Percentiles rank a stretch among this genome's conserved stretches.
Evolutionary conservation across 1,140 invertebrate species (phyloP).

Genomic region (Solenopsis fugax): DNA sequence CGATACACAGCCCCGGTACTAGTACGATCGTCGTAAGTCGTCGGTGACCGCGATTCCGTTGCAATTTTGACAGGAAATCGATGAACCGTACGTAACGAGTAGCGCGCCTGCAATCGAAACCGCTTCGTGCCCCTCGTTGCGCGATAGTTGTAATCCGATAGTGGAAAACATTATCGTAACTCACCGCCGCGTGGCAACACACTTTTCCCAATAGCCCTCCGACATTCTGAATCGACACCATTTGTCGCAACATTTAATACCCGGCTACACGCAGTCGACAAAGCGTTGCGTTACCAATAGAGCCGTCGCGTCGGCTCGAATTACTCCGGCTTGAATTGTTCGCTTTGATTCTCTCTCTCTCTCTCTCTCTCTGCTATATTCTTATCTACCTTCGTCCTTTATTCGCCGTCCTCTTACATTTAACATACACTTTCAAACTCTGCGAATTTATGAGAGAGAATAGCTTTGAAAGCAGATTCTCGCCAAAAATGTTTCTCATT

Average conservation of each 20-base stretch:
- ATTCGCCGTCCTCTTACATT: not conserved
- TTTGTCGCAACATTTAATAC: constrained; percentile 65
- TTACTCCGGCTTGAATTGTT: constrained; percentile 16
- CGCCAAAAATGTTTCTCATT: not conserved
- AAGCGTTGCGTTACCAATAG: constrained; percentile 47
- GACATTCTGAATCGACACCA: constrained; percentile 56
- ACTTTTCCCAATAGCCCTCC: constrained; percentile 45
- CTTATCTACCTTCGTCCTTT: not conserved
- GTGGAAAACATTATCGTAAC: constrained; percentile 63
- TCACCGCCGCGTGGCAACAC: constrained; percentile 8
- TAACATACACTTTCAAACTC: not conserved
- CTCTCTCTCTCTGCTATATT: not conserved
- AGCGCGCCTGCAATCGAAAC: constrained; percentile 54
- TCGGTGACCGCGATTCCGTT: constrained; percentile 31
- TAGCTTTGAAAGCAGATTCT: not conserved
- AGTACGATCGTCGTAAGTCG: constrained; percentile 50
- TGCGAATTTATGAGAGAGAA: not conserved
- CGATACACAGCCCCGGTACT: constrained; percentile 15
- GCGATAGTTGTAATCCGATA: constrained; percentile 53
- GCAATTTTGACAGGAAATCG: constrained; percentile 67
- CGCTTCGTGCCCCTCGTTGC: constrained; percentile 17
- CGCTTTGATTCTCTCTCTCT: not conserved
- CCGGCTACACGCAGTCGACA: not conserved
- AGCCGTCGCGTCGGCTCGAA: constrained; percentile 11
- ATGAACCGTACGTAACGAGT: constrained; percentile 39